Percentiles rank a stretch among this genome's conserved stretches.
Conservation (phyloP, 2,888 invertebrate species). For the Magallana nippona region DNA sequence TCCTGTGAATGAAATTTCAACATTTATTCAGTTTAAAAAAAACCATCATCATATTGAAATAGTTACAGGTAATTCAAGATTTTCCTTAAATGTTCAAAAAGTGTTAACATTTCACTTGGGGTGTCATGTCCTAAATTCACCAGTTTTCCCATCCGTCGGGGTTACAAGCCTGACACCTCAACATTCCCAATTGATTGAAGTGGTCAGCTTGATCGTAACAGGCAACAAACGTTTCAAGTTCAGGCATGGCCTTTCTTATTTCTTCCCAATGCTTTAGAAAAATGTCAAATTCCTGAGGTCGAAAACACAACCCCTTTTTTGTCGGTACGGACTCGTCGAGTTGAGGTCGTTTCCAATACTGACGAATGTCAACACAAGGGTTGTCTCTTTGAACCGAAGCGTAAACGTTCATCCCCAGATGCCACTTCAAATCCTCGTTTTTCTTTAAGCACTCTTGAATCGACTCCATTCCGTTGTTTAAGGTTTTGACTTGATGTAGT, state of each 20-base stretch:
- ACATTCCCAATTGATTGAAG: conserved; percentile 41
- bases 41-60: too few species aligned
- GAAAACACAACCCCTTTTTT: conserved; percentile 46
- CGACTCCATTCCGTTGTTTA: conserved; percentile 38
- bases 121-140: not conserved
- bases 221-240: conserved; percentile 17
- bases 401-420: conserved; percentile 44
- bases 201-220: conserved; percentile 43
- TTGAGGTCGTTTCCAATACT: conserved; percentile 50
- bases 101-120: too few species aligned
- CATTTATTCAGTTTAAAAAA: too few species aligned
- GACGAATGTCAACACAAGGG: conserved; percentile 46
- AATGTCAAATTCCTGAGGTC: conserved; percentile 23
- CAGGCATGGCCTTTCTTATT: conserved; percentile 30
- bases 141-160: conserved; percentile 44
- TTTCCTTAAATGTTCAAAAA: too few species aligned
- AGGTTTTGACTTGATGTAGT: conserved; percentile 47
- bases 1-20: too few species aligned
- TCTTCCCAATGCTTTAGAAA: too few species aligned
- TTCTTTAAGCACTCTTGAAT: conserved; percentile 34
- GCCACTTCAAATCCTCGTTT: conserved; percentile 24
- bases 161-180: conserved; percentile 46
- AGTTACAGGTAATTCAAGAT: too few species aligned
- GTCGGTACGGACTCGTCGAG: conserved; percentile 44
- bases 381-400: conserved; percentile 28